These are phyloP conservation scores for Embiotoca jacksoni DNA, from an alignment of 2,113 vertebrate species.

Conservation along the genomic window DNA sequence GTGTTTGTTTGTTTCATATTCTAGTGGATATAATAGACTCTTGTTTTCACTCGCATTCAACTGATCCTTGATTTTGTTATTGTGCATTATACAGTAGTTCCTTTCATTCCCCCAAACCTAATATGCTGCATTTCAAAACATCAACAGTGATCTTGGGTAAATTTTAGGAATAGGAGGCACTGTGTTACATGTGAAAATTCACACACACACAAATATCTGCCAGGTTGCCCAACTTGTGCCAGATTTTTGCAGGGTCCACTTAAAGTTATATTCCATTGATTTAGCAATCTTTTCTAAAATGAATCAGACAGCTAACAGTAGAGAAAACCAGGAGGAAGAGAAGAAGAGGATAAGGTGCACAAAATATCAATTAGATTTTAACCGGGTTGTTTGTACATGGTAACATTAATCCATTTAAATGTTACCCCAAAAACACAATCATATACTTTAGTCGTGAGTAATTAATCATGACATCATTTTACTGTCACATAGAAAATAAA, in stretches of 20 bases:
- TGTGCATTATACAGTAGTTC: background rate
- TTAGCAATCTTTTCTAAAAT: background rate
- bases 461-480: too few relatives aligned
- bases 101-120: background rate
- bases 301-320: background rate
- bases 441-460: too few relatives aligned
- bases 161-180: background rate
- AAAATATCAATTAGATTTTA: too few relatives aligned
- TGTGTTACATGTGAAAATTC: too few relatives aligned
- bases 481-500: too few relatives aligned
- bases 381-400: too few relatives aligned
- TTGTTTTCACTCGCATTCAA: background rate
- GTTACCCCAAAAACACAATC: too few relatives aligned
- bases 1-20: slow-evolving; percentile 2
- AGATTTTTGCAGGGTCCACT: background rate
- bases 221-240: background rate
- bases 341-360: background rate
- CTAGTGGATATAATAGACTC: background rate
- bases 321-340: background rate
- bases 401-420: too few relatives aligned
- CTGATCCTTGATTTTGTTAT: background rate
- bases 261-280: background rate
- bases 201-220: too few relatives aligned
- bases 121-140: background rate
- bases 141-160: background rate